Base-by-base conservation (phyloP, 2,888 invertebrate genomes). In the Neoscelio sp. region DNA sequence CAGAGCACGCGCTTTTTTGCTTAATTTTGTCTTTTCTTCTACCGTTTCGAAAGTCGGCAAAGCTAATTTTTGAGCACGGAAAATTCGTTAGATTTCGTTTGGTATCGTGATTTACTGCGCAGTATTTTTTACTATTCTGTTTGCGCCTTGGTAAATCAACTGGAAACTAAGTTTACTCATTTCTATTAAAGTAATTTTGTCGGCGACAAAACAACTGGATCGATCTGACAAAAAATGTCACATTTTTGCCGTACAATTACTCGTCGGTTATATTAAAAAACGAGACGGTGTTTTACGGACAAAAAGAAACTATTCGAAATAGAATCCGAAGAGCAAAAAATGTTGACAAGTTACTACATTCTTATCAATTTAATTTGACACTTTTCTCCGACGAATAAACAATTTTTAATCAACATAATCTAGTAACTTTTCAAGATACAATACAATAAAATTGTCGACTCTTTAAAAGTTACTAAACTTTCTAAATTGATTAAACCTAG, bases 101-200 rank as follows among this genome's bases (percentile, higher is more conserved):
- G 68, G 62, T 50, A 73, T 50, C 60, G 42, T 23, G 50, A 74
- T 74, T 54, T 68, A 78, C 73, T 68, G 68, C 78, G 78, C 68
- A 78, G 68, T 78, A 68, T 67, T 74, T 74, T 78, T 56, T 56
- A 62, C 65, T 44, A 3, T 18, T 15, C 23, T 71, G 68, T 74
- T 78, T 74, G 62, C 56, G 26, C 15, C 4, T 18, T 13, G 35
- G 62, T 56, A 74, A 74, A 42, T 68, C 78, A 64, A 68, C 60
- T 68, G 78, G 73, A 74, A 78, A 68, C 73, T 62, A 48, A 64
- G 73, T 58, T 73, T 71, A 71, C 44, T 71, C 77, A 46, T 65
- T 71, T 54, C 64, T 35, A 71, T 58, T 44, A 56, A 64, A 77
- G 65, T 33, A 1, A 71, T 76, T 68, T 76, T 76, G 73, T 48